Conservation (phyloP, 2,113 vertebrate species). For the Protomyctophum bolini region DNA sequence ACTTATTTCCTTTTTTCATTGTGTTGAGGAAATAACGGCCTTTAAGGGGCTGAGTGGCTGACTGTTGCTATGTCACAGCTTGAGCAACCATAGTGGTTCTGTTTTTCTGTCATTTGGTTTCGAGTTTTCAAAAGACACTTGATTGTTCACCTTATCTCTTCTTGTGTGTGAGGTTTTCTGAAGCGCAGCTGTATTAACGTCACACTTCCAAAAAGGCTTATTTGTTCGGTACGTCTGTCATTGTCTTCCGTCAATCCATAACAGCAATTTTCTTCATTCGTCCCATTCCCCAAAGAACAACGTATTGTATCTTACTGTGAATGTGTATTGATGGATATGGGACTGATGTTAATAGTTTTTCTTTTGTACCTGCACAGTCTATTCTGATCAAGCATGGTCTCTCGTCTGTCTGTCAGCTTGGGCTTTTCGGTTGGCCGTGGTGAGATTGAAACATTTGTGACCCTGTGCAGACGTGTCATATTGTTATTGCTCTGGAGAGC, state of each 20-base stretch:
- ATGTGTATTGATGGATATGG: conserved; percentile 34
- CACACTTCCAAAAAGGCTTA: not conserved
- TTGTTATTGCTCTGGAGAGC: conserved; percentile 4
- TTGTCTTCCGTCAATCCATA: conserved; percentile 50
- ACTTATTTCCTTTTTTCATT: conserved; percentile 37
- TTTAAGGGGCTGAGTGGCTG: conserved; percentile 44
- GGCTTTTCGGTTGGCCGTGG: conserved; percentile 12
- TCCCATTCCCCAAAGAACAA: conserved; percentile 18
- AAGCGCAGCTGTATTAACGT: conserved; percentile 7
- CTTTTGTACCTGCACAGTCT: conserved; percentile 37
- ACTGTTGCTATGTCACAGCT: conserved; percentile 36
- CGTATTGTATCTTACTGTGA: conserved; percentile 38
- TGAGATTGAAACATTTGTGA: conserved; percentile 27
- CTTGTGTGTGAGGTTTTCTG: conserved; percentile 9
- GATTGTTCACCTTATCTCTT: conserved; percentile 20
- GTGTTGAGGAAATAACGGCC: conserved; percentile 24
- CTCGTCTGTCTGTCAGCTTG: conserved; percentile 18
- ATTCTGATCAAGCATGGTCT: conserved; percentile 43
- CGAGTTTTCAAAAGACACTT: not conserved
- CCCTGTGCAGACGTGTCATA: conserved; percentile 8
- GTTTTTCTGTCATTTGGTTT: not conserved
- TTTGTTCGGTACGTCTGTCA: conserved; percentile 35
- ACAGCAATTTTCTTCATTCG: conserved; percentile 41
- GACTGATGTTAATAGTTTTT: conserved; percentile 37
- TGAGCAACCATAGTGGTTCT: not conserved